Conservation (phyloP, 2,888 invertebrate genomes). For the Ptycholaimellus sp. region DNA sequence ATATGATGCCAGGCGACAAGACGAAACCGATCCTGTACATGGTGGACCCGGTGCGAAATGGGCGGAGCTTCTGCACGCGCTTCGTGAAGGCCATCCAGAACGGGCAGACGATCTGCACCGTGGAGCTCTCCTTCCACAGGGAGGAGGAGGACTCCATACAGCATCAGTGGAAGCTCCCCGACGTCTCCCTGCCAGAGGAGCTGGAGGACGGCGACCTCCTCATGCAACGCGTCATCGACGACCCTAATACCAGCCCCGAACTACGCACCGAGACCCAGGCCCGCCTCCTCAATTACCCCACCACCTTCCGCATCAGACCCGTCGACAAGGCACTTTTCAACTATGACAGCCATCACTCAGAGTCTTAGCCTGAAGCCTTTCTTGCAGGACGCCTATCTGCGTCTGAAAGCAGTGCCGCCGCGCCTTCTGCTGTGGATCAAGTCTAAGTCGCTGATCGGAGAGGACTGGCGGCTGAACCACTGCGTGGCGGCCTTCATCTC, state of each 20-base stretch:
- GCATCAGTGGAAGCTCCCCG: constrained; percentile 28
- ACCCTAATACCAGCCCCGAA: too few species aligned
- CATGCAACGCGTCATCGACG: too few species aligned
- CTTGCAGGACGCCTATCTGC: not conserved
- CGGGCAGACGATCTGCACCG: constrained; percentile 26
- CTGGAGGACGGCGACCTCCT: constrained; percentile 13
- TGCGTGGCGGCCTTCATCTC: constrained; percentile 29
- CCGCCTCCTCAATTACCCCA: not conserved
- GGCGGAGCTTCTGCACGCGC: constrained; percentile 26
- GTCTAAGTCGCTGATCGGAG: constrained; percentile 10
- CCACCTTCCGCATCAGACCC: constrained; percentile 2
- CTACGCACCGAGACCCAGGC: too few species aligned
- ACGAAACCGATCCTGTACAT: constrained; percentile 27
- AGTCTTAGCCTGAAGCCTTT: too few species aligned
- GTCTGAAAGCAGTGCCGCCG: constrained; percentile 1
- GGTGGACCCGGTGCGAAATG: constrained; percentile 28
- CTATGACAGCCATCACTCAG: too few species aligned
- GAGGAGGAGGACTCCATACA: constrained; percentile 17
- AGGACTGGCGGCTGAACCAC: constrained; percentile 26
- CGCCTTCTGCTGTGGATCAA: constrained; percentile 2
- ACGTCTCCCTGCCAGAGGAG: constrained; percentile 25
- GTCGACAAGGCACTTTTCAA: too few species aligned
- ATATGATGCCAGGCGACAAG: constrained; percentile 10
- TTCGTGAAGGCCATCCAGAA: constrained; percentile 29
- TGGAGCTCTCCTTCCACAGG: constrained; percentile 17